Base-by-base conservation (phyloP, 1,140 invertebrate species). In the Paraescarpia echinospica region DNA sequence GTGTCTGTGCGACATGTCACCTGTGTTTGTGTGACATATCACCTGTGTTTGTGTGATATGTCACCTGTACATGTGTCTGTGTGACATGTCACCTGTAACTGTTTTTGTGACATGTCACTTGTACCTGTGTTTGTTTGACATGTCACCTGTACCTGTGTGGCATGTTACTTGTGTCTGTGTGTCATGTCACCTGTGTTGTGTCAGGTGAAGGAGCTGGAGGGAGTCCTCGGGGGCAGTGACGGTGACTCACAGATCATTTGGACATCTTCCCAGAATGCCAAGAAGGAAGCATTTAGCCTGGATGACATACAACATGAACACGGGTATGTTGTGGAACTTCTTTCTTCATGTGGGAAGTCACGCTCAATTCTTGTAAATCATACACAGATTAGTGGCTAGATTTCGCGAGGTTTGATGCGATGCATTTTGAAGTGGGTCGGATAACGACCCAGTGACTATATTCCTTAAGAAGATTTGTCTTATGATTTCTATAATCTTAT, bases 201-300 rank as follows among this genome's bases (percentile, higher is more conserved):
- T 41, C 59, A 94, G 94, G 48, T 95, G 34, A 93, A 93, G 59
- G 93, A 95, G 59, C 91, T 95, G 33, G 94, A 95, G 77, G 91
- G 93, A 12, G 92, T 94, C 48, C 90, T 95, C 92, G 94, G 94
- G 48, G 93, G 93, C 8, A 51, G 18, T 35, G 35, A 92, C 34
- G 33, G n/a, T 27, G 89, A 92, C 33, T 93, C 94, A 31, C 95
- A 95, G 91, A 93, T 95, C 18, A 94, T 95, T 12, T 95, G 95
- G 95, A 95, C 95, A 77, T 95, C 95, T 5, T 95, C 95, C 12
- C 94, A 93, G 33, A 95, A 94, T 92, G 94, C 95, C 41, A 91
- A 92, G 34, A 93, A 93, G 48, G 89, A 93, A 33, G 93, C 94
- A n/a, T 95, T 95, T 93, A 92, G 93, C 90, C 59, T 94, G 1